Conservation (phyloP, 2,888 invertebrate genomes). For the Dendrolimus houi region DNA sequence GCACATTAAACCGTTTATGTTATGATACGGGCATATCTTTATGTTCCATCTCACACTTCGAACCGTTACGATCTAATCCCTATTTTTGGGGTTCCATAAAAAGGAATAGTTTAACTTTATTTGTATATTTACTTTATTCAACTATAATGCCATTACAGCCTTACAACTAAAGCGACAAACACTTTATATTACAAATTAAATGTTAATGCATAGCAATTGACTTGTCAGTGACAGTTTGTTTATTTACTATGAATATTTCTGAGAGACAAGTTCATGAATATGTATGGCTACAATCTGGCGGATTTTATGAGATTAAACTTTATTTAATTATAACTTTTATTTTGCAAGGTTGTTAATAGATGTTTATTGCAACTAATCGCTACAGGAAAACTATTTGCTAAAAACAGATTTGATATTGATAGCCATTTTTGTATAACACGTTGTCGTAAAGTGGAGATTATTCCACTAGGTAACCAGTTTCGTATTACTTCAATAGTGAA, state of each 20-base stretch:
- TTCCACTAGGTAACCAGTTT: slow-evolving; percentile 39
- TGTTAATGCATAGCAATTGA: too few relatives aligned
- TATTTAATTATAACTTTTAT: neutral
- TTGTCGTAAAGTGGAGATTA: slow-evolving; percentile 45
- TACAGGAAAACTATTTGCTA: slow-evolving; percentile 27
- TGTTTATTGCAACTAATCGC: slow-evolving; percentile 18
- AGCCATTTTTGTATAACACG: slow-evolving; percentile 32
- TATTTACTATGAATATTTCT: too few relatives aligned
- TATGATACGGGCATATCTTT: slow-evolving; percentile 54
- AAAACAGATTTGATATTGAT: slow-evolving; percentile 26
- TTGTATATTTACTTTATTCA: neutral
- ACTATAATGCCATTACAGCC: too few relatives aligned
- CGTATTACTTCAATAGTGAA: slow-evolving; percentile 42
- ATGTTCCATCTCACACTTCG: slow-evolving; percentile 51
- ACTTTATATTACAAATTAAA: neutral
- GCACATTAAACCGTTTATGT: slow-evolving; percentile 56
- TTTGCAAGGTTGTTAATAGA: neutral
- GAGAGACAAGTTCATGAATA: too few relatives aligned
- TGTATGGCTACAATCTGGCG: too few relatives aligned
- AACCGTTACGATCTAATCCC: slow-evolving; percentile 25
- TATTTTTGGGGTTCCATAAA: slow-evolving; percentile 14
- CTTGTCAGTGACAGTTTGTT: too few relatives aligned
- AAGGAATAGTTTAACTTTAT: neutral
- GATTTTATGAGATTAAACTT: neutral
- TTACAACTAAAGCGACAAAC: too few relatives aligned